Percentiles rank a stretch among this genome's conserved stretches.
Evolutionary conservation across 2,113 vertebrate species (phyloP).

Genomic region (Catagonus wagneri): DNA sequence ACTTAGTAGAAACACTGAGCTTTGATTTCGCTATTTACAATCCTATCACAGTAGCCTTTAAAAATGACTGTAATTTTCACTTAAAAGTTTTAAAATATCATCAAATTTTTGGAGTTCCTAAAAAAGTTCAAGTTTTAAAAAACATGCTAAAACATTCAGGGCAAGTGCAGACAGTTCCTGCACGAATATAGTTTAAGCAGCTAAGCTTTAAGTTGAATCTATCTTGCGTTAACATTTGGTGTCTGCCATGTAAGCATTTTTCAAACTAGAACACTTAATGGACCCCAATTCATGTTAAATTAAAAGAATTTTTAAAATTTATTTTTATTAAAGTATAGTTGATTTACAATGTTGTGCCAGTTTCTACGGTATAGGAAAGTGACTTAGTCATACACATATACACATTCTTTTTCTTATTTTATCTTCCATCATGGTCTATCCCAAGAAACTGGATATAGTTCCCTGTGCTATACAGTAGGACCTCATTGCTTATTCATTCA

Average conservation of each 20-base stretch:
- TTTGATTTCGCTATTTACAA: constrained; percentile 50
- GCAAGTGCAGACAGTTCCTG: background rate
- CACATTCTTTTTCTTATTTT: too few species aligned
- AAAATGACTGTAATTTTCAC: constrained; percentile 14
- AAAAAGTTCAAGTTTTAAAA: constrained; percentile 25
- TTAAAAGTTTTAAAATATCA: constrained; percentile 45
- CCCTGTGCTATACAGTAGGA: too few species aligned
- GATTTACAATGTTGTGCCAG: too few species aligned
- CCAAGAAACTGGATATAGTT: too few species aligned
- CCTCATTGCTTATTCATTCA: too few species aligned
- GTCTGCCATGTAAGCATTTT: background rate
- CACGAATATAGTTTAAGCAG: background rate
- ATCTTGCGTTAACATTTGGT: background rate
- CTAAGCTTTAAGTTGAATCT: background rate
- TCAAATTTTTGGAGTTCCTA: background rate
- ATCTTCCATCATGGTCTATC: too few species aligned
- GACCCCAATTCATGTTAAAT: background rate
- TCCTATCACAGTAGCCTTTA: background rate
- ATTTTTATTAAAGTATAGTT: too few species aligned
- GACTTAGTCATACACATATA: too few species aligned
- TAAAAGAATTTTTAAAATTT: background rate
- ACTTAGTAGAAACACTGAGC: background rate
- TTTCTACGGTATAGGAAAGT: too few species aligned
- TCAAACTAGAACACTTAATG: background rate
- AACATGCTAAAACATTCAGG: background rate